Evolutionary conservation across 2,888 invertebrate species (phyloP).

Genomic region (Imbricaverruca yamaguchii): DNA sequence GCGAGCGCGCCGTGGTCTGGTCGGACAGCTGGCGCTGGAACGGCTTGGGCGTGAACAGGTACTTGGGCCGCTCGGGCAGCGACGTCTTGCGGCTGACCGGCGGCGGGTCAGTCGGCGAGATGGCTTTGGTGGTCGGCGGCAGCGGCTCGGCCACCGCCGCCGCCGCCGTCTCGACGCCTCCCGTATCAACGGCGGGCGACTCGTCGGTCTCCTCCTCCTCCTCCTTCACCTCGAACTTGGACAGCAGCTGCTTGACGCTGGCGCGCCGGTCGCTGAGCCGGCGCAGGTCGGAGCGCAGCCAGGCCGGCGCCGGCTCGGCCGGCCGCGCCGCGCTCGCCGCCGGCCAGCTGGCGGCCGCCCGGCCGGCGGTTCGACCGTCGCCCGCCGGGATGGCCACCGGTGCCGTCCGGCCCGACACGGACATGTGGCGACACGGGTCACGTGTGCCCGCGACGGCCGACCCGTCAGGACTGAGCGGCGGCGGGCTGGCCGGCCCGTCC

Average conservation of each 20-base stretch:
- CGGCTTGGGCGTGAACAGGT: slow-evolving; percentile 25
- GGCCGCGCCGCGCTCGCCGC: background rate
- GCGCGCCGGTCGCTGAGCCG: slow-evolving; percentile 23
- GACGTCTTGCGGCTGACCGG: slow-evolving; percentile 59
- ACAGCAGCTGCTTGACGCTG: slow-evolving; percentile 24
- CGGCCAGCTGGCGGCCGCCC: slow-evolving; percentile 10
- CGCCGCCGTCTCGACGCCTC: slow-evolving; percentile 27
- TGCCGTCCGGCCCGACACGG: no score
- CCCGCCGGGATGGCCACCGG: no score
- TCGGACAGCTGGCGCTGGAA: slow-evolving; percentile 8
- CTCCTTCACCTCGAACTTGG: slow-evolving; percentile 31
- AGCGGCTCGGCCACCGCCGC: slow-evolving; percentile 31
- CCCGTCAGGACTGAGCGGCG: no score
- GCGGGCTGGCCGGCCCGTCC: no score
- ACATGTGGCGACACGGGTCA: no score
- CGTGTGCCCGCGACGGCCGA: no score
- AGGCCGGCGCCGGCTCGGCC: slow-evolving; percentile 3
- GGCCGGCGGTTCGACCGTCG: background rate
- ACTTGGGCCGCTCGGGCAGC: slow-evolving; percentile 32
- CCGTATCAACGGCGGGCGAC: slow-evolving; percentile 27
- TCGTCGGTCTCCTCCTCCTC: slow-evolving; percentile 31
- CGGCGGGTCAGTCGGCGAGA: slow-evolving; percentile 78
- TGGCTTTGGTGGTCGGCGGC: slow-evolving; percentile 39
- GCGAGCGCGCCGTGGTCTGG: slow-evolving; percentile 3
- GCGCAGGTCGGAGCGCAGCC: slow-evolving; percentile 14